Evolutionary conservation across 2,113 vertebrate species (phyloP), one percentile per base, ranked within the genome.

Genomic region (Eretmodus cyanostictus): DNA sequence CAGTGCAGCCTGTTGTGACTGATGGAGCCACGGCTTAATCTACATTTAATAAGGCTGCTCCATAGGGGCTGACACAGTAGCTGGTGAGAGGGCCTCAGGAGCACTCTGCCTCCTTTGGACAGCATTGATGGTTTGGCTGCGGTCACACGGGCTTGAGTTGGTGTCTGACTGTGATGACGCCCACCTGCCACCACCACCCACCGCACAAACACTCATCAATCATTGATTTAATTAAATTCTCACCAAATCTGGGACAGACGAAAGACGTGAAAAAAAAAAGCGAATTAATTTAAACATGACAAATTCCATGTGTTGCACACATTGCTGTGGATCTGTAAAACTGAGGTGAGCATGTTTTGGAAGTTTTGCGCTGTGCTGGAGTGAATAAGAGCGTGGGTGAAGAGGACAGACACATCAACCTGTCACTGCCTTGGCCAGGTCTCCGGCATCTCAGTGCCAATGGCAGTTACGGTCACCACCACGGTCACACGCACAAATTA

Each of bases 21-120:
- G 83, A 80, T 81, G 94, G 92, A 95, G 91, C 94, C 92, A 92
- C 79, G 51, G 93, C 94, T 93, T 97, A 96, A 96, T 96, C 95
- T 96, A 93, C 91, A 96, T 97, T 97, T 97, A 97, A 97, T 96
- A 95, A 97, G 95, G 90, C 89, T 31, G 92, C 95, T 95, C 95
- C 82, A 61, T 93, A 88, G 94, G 95, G 93, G 89, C 87, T 71
- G 92, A 95, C 92, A 94, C 90, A 87, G 89, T 85, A 92, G 92
- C 94, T 87, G 89, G 86, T 91, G 86, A 88, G 88, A 86, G 84
- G 92, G 88, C 84, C 88, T 92, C 84, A 83, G 86, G 89, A 89
- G 86, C 89, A 84, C 85, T 83, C 83, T 85, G 24, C 61, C 79
- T 82, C 55, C 87, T 86, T 71, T 86, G 84, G 83, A 80, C 83